Base-by-base conservation (phyloP, 2,888 invertebrate genomes). In the Pilophorus perplexus region DNA sequence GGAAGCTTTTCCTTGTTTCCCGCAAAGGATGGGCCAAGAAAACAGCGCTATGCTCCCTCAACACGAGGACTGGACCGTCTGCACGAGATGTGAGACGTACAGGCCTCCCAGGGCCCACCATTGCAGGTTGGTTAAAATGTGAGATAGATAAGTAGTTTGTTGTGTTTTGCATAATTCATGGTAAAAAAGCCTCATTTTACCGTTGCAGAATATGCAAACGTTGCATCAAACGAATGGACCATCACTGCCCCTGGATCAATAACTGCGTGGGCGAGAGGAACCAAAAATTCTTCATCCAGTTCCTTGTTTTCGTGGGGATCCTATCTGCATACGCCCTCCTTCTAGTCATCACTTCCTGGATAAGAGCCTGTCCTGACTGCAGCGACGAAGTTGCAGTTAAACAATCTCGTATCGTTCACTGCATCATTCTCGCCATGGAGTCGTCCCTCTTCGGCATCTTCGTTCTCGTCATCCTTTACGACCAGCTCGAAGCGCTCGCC, bases 261-360 rank as follows among this genome's bases (percentile, higher is more conserved):
- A 94, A 94, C 77, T 93, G 93, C 77, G 91, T 93, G 3, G 93
- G 93, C 46, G 93, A 93, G 78, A 84, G 85, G 74, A 93, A 94
- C 80, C 93, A 93, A 79, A 93, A 92, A 77, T 93, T 88, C 79
- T 93, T 93, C 78, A 83, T 93, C 71, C 89, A 93, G 75, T 93
- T 93, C 80, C 80, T 91, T 70, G 80, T 90, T 42, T 92, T 89
- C 76, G 89, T 89, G 68, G 89, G 87, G 64, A 77, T 83, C 48
- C 76, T 87, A 68, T 81, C 85, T 1, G 66, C 62, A 18, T 70
- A 70, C 55, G 70, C 88, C 6, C 81, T 89, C 42, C 79, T 79
- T n/a, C 78, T 90, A 74, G 86, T 90, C 42, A 80, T 86, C 33
- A 79, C 83, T 52, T 86, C 89, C 1, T 90, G 89, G 89, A 76